Evolutionary conservation across 2,888 invertebrate genomes (phyloP).

Genomic region (Ptychoptera albimana): DNA sequence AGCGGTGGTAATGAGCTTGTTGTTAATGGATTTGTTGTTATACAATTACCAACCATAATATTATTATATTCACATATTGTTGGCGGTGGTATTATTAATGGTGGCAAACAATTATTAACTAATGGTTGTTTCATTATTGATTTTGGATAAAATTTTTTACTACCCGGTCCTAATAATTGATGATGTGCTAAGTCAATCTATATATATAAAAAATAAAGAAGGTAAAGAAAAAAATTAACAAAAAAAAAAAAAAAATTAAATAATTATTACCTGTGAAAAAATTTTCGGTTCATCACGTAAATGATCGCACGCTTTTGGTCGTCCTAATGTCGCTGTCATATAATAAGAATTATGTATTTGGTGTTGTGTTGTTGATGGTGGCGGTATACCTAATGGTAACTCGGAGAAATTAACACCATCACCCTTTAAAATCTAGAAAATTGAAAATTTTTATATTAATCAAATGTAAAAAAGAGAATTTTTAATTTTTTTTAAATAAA

Average conservation of each 20-base stretch:
- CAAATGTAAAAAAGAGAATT: not conserved
- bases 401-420: not conserved
- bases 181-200: constrained; percentile 32
- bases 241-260: not conserved
- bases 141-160: too few relatives aligned
- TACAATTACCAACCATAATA: too few relatives aligned
- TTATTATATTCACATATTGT: too few relatives aligned
- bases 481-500: not conserved
- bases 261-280: constrained; percentile 31
- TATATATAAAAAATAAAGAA: not conserved
- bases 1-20: too few relatives aligned
- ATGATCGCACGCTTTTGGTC: constrained; percentile 26
- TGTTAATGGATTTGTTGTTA: too few relatives aligned
- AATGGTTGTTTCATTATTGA: too few relatives aligned
- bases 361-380: constrained; percentile 21
- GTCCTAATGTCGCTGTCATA: constrained; percentile 27
- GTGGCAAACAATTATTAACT: too few relatives aligned
- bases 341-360: constrained; percentile 28
- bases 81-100: too few relatives aligned
- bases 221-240: not conserved
- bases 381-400: not conserved
- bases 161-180: constrained; percentile 3
- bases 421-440: not conserved
- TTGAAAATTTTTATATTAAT: not conserved
- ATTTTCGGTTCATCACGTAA: constrained; percentile 30